A percentile compares a stretch with the other conserved stretches of the same genome.
These are phyloP conservation scores for Tympanuchus pallidicinctus DNA, from an alignment of 2,113 vertebrate species.

Conservation along the genomic window DNA sequence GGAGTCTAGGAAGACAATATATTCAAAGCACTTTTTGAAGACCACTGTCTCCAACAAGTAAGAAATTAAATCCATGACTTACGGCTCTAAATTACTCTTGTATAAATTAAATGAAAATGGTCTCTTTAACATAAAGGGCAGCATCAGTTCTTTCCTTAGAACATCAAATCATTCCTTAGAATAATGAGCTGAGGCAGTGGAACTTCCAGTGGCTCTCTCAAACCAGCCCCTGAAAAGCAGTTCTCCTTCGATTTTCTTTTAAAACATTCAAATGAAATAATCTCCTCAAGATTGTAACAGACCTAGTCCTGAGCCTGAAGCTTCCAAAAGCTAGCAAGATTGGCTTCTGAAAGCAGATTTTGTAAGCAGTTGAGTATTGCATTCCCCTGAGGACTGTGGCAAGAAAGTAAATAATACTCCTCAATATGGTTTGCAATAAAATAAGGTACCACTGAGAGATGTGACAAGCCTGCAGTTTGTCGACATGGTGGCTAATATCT, in stretches of 20 bases:
- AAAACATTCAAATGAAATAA: not conserved
- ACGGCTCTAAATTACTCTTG: not conserved
- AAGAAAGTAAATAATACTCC: slow-evolving; percentile 10
- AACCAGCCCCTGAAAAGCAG: not conserved
- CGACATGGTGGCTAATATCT: slow-evolving; percentile 27
- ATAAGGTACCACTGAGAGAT: not conserved
- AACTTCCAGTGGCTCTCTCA: not conserved
- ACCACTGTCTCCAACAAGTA: not conserved
- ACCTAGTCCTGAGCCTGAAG: not conserved
- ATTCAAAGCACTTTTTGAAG: slow-evolving; percentile 43
- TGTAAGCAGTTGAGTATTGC: not conserved
- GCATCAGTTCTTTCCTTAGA: not conserved
- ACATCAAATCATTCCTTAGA: not conserved
- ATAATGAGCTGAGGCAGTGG: not conserved
- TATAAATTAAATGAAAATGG: not conserved
- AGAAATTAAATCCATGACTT: not conserved
- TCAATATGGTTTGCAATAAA: not conserved
- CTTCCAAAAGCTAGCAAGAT: not conserved
- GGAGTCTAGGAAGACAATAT: not conserved
- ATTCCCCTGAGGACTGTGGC: not conserved
- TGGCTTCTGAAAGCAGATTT: not conserved
- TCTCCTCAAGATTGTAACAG: not conserved
- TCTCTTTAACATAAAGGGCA: not conserved
- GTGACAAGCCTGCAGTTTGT: not conserved
- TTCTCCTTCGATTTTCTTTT: not conserved